Evolutionary conservation across 2,113 vertebrate genomes (phyloP).

Genomic region (mouse (Mus musculus)): GRCm39 chr3:94559501-94560000

Average conservation of each 20-base stretch:
- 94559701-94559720: background rate
- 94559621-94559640: background rate
- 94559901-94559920: too few species aligned
- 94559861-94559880: background rate
- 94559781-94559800: background rate
- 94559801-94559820: background rate
- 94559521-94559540: background rate
- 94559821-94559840: conserved; percentile 26
- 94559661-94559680: background rate
- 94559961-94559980: background rate
- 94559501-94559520: background rate
- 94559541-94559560: background rate
- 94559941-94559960: background rate
- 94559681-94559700: background rate
- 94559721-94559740: background rate
- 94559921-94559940: background rate
- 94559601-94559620: background rate
- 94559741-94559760: background rate
- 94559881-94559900: too few species aligned
- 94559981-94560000: background rate
- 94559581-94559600: background rate
- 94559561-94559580: background rate
- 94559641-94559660: background rate
- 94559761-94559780: background rate
- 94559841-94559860: background rate